phyloP scores from a whole-genome alignment of 53 echinoderm and acorn worm genomes.

The Henricia sp. region DNA sequence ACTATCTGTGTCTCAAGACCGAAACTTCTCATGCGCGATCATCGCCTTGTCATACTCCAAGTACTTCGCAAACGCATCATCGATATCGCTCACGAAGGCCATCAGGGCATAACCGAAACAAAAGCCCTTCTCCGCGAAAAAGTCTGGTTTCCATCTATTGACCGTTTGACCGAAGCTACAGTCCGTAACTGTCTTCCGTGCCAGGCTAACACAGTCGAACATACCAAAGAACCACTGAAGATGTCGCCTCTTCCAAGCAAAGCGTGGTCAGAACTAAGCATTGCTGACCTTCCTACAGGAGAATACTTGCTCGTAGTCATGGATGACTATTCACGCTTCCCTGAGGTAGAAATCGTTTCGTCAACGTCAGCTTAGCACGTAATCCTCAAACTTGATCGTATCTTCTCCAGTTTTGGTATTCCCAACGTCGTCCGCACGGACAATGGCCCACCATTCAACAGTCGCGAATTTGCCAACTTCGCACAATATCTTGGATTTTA shows the following conservation, averaged over 20 bases:
- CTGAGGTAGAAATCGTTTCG: constrained; percentile 67
- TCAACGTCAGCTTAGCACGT: constrained; percentile 70
- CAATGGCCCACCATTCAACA: constrained; percentile 81
- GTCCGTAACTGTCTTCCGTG: constrained; percentile 63
- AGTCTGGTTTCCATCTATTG: constrained; percentile 78
- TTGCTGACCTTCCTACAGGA: constrained; percentile 66
- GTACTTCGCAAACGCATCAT: constrained; percentile 23
- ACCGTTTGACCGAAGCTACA: constrained; percentile 53
- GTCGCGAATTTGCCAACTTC: constrained; percentile 62
- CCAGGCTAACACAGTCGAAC: constrained; percentile 63
- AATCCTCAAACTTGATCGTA: constrained; percentile 67
- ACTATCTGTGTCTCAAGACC: constrained; percentile 41
- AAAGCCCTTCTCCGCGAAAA: constrained; percentile 73
- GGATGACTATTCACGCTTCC: constrained; percentile 76
- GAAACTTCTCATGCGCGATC: constrained; percentile 38
- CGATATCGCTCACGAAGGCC: constrained; percentile 63
- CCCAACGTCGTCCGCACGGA: constrained; percentile 68
- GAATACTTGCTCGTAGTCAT: constrained; percentile 72
- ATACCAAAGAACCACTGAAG: constrained; percentile 54
- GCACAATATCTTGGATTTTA: constrained; percentile 65
- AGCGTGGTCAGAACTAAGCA: constrained; percentile 73
- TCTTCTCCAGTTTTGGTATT: constrained; percentile 73
- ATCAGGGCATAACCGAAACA: constrained; percentile 77
- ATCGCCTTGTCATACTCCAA: constrained; percentile 28
- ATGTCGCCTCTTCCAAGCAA: constrained; percentile 69